Evolutionary conservation across 2,888 invertebrate species (phyloP).

Genomic region (Pterobdella sp.): DNA sequence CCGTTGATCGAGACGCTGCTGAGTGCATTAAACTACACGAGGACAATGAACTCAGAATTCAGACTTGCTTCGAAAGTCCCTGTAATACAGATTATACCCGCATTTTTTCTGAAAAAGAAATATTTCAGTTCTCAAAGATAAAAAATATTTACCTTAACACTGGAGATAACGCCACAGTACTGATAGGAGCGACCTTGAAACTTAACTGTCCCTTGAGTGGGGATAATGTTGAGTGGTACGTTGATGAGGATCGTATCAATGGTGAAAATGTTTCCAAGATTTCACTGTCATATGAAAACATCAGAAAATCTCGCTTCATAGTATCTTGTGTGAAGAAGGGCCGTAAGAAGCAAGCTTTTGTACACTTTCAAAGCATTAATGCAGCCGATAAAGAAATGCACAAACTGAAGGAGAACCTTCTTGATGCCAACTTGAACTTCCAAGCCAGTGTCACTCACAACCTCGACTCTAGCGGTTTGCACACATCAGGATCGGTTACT

Average conservation of each 20-base stretch:
- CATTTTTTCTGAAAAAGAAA: not conserved
- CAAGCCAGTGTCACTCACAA: not conserved
- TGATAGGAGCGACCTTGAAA: not conserved
- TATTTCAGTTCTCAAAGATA: not conserved
- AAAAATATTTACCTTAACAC: not conserved
- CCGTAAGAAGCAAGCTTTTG: not conserved
- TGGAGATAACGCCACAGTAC: not conserved
- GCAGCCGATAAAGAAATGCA: conserved; percentile 1
- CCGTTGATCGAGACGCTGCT: not conserved
- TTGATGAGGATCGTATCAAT: too few species aligned
- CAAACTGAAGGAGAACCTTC: not conserved
- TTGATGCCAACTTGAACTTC: not conserved
- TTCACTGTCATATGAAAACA: too few species aligned
- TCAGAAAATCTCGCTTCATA: too few species aligned
- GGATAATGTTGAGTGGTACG: too few species aligned
- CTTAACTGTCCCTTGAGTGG: not conserved
- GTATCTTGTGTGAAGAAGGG: not conserved
- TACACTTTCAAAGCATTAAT: not conserved
- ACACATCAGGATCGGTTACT: not conserved
- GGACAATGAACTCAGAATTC: not conserved
- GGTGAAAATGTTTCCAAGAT: too few species aligned
- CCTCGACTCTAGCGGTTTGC: conserved; percentile 7
- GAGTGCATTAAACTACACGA: not conserved
- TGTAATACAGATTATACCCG: not conserved
- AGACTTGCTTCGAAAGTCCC: not conserved